Evolutionary conservation across 2,888 invertebrate genomes (phyloP), one percentile per base, ranked within the genome.

Genomic region (Luffia ferchaultella): DNA sequence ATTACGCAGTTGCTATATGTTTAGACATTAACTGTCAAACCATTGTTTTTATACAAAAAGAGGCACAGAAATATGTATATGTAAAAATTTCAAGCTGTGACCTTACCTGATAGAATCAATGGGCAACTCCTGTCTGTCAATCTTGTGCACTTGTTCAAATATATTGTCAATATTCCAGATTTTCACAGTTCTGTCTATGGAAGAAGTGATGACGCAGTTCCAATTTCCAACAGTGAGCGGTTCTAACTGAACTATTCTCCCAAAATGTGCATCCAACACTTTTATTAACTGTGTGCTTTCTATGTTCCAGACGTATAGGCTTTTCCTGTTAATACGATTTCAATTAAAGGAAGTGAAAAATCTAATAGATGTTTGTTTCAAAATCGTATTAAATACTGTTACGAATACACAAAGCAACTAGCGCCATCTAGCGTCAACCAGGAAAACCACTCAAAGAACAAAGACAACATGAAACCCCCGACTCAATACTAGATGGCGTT

Each of bases 141-240:
- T 97, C 42, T 95, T 94, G 67, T 97, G 96, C 0, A 97, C 97
- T 73, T 97, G 96, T 67, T 98, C 98, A 64, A 97, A 96, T 57
- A 98, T 98, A 70, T 98, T 98, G 72, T 98, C 97, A 51, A 99
- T 96, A 70, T 98, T 98, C 98, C 98, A 98, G 2, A 98, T 96
- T 86, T 98, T 98, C 5, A 98, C 97, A 0, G 97, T 96, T 53
- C 98, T 88, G 73, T 99, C 98, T 47, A 98, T 97, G 0, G 98
- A 98, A 0, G 98, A 97, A 0, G 98, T 98, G 46, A 98, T 95
- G 2, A 97, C 91, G 69, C 93, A 94, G 70, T 96, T 96, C 96
- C 96, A 96, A 56, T 92, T 89, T 0, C 93, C 94, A 16, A 95
- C 89, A 0, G 93, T 94, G 42, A 98, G 78, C 0, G 96, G 90